Evolutionary conservation across 2,888 invertebrate genomes (phyloP), one percentile per base, ranked within the genome.

Genomic region (Cancer borealis): DNA sequence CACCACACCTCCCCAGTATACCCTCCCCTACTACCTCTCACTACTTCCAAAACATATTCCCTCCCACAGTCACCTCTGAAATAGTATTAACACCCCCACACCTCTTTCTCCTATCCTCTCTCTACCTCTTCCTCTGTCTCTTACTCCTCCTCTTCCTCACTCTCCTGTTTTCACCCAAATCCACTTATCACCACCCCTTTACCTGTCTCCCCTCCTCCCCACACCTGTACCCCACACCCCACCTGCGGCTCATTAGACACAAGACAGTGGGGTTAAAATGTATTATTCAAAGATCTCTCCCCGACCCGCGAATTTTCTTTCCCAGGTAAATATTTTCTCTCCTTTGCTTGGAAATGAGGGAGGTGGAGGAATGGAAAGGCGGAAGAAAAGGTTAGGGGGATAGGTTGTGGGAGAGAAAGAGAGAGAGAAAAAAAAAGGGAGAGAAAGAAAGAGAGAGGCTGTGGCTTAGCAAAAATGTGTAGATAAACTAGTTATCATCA

Each of bases 371-470:
- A n/a, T 39, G 73, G n/a, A 73, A 73, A n/a, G 73, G n/a, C n/a
- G 73, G 73, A 73, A 8, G 73, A 17, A 1, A 26, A 21, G n/a
- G 73, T 4, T 5, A n/a, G 73, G n/a, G 73, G n/a, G 73, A 73
- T 21, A 73, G 73, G n/a, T 21, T n/a, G 73, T n/a, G 73, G n/a
- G 73, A 73, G 73, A 73, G 73, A 73, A n/a, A 73, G 73, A 73
- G 73, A 73, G 73, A 73, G 73, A 73, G 73, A 73, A n/a, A 73
- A n/a, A 73, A n/a, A 73, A n/a, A 73, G 73, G n/a, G 73, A 73
- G 73, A 73, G 73, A 73, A n/a, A 66, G 66, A 66, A 14, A 73
- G 73, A 73, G 73, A 73, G 73, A 73, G 73, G n/a, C n/a, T n/a
- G 21, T 1, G 73, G 21, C 3, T 73, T n/a, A 8, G 73, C 26